Evolutionary conservation across 2,888 invertebrate genomes (phyloP).

Genomic region (Desoria tigrina): DNA sequence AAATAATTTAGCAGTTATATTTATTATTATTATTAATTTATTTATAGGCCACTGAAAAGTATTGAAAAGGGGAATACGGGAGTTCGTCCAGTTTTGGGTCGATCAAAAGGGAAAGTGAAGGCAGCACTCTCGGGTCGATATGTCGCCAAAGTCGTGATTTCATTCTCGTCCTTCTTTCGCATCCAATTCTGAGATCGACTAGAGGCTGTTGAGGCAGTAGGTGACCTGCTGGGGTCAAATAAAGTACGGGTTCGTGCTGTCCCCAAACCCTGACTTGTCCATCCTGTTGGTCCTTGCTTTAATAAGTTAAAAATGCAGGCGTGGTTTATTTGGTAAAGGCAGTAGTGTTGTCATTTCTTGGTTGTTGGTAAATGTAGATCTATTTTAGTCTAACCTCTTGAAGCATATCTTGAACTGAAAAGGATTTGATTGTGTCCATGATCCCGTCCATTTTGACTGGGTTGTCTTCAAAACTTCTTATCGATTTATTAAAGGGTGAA

Average conservation of each 20-base stretch:
- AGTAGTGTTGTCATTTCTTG: no score
- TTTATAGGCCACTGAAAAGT: no score
- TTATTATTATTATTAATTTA: no score
- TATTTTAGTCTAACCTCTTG: constrained; percentile 33
- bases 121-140: constrained; percentile 44
- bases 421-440: constrained; percentile 38
- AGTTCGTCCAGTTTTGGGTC: constrained; percentile 36
- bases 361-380: background rate
- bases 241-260: constrained; percentile 29
- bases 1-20: background rate
- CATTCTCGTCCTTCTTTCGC: constrained; percentile 21
- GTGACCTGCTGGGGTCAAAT: constrained; percentile 4
- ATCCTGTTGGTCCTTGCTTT: constrained; percentile 33
- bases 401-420: constrained; percentile 39
- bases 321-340: background rate
- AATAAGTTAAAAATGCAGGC: no score
- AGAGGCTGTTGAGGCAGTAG: constrained; percentile 13
- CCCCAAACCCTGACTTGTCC: constrained; percentile 26
- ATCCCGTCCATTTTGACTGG: constrained; percentile 45
- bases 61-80: no score
- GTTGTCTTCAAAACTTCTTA: no score
- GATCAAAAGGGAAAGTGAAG: constrained; percentile 38
- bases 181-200: constrained; percentile 10
- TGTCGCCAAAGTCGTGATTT: constrained; percentile 34
- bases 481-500: no score